These are phyloP conservation scores for Drosophila teissieri DNA, from an alignment of 1,140 invertebrate genomes.

Conservation along the genomic window DNA sequence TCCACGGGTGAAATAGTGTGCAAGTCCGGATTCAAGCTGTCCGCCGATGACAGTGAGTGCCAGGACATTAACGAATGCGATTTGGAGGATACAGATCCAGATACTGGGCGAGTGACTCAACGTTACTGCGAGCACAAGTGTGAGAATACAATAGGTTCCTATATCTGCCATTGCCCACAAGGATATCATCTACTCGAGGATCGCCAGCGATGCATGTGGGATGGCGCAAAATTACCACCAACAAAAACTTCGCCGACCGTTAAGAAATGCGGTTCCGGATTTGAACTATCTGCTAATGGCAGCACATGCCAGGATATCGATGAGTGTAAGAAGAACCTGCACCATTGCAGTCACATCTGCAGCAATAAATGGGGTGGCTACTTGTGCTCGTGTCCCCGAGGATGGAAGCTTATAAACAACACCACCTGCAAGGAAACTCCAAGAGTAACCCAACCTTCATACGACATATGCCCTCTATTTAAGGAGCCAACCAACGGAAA, in stretches of 20 bases:
- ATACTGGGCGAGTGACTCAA: constrained; percentile 66
- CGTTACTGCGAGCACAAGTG: constrained; percentile 87
- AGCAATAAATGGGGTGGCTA: too few relatives aligned
- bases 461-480: neutral
- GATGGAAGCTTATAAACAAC: too few relatives aligned
- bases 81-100: constrained; percentile 63
- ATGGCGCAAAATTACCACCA: constrained; percentile 13
- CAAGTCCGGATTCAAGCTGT: constrained; percentile 86
- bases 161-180: constrained; percentile 86
- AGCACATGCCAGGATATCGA: too few relatives aligned
- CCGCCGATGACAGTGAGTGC: constrained; percentile 84
- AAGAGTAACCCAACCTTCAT: too few relatives aligned
- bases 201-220: constrained; percentile 72
- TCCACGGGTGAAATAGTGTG: constrained; percentile 75
- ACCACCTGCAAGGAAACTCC: too few relatives aligned
- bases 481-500: too few relatives aligned
- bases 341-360: too few relatives aligned
- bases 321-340: too few relatives aligned
- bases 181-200: constrained; percentile 77
- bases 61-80: constrained; percentile 89
- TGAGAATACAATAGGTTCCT: constrained; percentile 88
- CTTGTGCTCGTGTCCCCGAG: too few relatives aligned
- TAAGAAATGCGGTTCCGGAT: too few relatives aligned
- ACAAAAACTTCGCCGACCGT: too few relatives aligned
- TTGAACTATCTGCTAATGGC: too few relatives aligned